Evolutionary conservation across 2,888 invertebrate species (phyloP).

Genomic region (Hydrotaea diabolus): DNA sequence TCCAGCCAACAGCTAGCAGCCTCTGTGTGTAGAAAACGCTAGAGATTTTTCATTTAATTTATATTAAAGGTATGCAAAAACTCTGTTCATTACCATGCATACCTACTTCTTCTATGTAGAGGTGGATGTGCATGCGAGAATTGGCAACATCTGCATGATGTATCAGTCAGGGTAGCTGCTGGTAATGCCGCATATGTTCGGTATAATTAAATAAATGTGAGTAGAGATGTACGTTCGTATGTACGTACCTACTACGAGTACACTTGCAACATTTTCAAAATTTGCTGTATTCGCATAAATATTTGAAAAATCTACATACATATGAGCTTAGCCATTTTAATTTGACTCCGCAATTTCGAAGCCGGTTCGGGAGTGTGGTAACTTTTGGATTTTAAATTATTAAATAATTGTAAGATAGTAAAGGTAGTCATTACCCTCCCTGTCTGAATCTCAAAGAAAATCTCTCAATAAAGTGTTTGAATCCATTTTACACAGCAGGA

Average conservation of each 20-base stretch:
- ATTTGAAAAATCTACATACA: too few relatives aligned
- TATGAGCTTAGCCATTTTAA: too few relatives aligned
- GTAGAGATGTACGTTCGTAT: neutral
- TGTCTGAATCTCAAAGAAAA: too few relatives aligned
- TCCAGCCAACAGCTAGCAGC: neutral
- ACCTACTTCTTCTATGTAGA: too few relatives aligned
- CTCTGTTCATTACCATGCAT: neutral
- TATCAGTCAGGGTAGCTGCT: neutral
- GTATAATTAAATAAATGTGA: constrained; percentile 24
- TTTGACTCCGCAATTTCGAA: too few relatives aligned
- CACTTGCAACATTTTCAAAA: neutral
- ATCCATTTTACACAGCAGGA: too few relatives aligned
- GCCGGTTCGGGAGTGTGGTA: too few relatives aligned
- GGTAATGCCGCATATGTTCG: constrained; percentile 2
- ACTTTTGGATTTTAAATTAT: too few relatives aligned
- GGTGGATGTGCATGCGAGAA: neutral
- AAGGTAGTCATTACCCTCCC: too few relatives aligned
- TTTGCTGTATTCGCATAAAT: neutral
- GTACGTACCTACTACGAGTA: neutral
- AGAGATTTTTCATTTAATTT: constrained; percentile 12
- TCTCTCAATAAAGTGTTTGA: too few relatives aligned
- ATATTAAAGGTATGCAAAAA: constrained; percentile 23
- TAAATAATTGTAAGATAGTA: too few relatives aligned
- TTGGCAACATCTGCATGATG: neutral
- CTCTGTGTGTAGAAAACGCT: neutral